Evolutionary conservation across 2,888 invertebrate genomes (phyloP), one percentile per base, ranked within the genome.

Genomic region (Drosophila pegasa): DNA sequence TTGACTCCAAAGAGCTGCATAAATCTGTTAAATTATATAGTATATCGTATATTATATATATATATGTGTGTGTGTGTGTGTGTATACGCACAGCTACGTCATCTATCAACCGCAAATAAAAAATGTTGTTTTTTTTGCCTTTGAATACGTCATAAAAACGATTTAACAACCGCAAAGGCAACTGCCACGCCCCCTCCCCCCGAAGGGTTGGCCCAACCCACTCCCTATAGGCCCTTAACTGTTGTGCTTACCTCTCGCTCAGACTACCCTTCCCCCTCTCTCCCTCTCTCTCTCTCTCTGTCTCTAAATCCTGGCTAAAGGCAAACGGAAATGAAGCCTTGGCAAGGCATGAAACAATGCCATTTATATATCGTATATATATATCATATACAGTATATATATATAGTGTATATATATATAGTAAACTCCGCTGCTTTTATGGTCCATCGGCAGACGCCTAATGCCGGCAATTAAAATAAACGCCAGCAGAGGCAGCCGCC

Each of bases 401-500:
- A 9, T 48, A 20, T 33, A 27, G 22, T 31, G 31, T 18, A 14
- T n/a, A n/a, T 29, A 31, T 31, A 31, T 20, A 2, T 18, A 35
- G 59, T 14, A 31, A 50, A 72, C 37, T 37, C 58, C 27, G 27
- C 27, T 16, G 12, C 47, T 84, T 88, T 84, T 83, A 84, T 88
- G 73, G 87, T 69, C 87, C 75, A 88, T 88, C 87, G 86, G 73
- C 75, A 66, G 73, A 52, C 80, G 75, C 58, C 87, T 85, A 83
- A 85, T 83, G 81, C 78, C 63, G 84, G 73, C 87, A 85, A 85
- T 85, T 88, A 88, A 85, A 87, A 88, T 86, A 88, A 88, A 84
- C 84, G 88, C 59, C 71, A 62, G 74, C 69, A 62, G 57, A 61
- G 74, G 50, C 54, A 61, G 74, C 50, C 54, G 59, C 56, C 47